Base-by-base conservation (phyloP, 2,888 invertebrate species). In the Ennomos erosarius region DNA sequence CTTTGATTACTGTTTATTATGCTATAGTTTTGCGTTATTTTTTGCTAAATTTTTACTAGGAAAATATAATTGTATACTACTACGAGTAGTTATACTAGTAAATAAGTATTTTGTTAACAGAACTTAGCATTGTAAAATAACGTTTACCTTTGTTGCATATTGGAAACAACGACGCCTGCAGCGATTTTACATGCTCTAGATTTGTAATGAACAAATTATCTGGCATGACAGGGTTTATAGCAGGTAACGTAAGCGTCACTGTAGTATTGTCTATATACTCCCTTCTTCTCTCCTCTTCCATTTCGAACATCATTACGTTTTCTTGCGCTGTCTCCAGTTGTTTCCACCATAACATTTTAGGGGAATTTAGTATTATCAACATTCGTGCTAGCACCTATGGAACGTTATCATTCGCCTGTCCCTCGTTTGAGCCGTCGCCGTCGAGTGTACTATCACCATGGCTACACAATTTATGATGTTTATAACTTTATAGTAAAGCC, bases 151-250 rank as follows among this genome's bases (percentile, higher is more conserved):
- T 93, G 67, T 83, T 87, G 71, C 87, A 92, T 74, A 93, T 91
- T 47, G 95, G 95, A 82, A 96, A 96, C 57, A 96, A 85, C 50
- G 94, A 91, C 47, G 95, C 94, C 82, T 96, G 96, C 59, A 96
- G 89, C 58, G 94, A 92, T 82, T 93, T 94, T 39, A 96, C 95
- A 82, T 90, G 93, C 68, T 93, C 88, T 78, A 90, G 68, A 75
- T 88, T 88, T 37, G 89, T 82, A 74, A 90, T 80, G 63, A 90
- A 79, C 52, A 89, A 75, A 76, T 88, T 85, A 65, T 90, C 88
- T 73, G 87, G 84, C 61, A 89, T 73, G 59, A 88, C 80, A 46
- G 87, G 87, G 67, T 88, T 84, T 70, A 85, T 85, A 16, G 80
- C 78, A 11, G 89, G 89, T 33, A 89, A 76, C 12, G 85, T 76